These are phyloP conservation scores for Leptinotarsa juncta DNA, from an alignment of 2,888 invertebrate species.

Conservation along the genomic window DNA sequence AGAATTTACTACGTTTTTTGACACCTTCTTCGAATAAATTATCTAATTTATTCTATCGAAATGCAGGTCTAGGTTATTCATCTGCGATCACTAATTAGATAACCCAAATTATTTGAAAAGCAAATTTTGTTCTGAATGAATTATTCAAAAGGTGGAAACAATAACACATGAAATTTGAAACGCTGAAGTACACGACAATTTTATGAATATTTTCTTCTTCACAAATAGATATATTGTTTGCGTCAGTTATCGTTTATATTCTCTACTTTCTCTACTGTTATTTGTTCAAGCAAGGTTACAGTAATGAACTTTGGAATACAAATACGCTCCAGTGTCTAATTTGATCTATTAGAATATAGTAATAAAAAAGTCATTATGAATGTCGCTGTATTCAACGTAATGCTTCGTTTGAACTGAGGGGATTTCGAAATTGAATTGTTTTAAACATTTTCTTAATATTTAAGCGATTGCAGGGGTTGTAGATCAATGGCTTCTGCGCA, in stretches of 20 bases:
- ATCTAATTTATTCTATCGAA: no score
- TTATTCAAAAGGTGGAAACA: background rate
- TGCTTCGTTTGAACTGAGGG: no score
- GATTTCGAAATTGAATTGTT: no score
- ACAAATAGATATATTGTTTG: background rate
- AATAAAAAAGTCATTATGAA: background rate
- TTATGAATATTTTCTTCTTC: background rate
- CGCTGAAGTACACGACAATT: background rate
- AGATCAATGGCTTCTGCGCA: no score
- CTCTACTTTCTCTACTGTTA: slow-evolving; percentile 21
- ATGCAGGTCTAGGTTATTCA: no score
- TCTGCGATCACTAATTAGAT: no score
- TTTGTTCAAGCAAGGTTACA: slow-evolving; percentile 20
- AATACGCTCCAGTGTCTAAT: slow-evolving; percentile 4
- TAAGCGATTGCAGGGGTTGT: no score
- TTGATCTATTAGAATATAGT: background rate
- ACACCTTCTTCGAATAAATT: no score
- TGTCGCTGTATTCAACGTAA: background rate
- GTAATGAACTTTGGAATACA: slow-evolving; percentile 19
- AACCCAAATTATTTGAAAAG: no score
- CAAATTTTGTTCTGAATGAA: no score
- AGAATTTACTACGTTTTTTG: no score
- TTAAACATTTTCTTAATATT: no score
- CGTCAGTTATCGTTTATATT: background rate
- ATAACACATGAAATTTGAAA: background rate